phyloP scores from a whole-genome alignment of 2,113 vertebrate species.

The Nothobranchius furzeri region DNA sequence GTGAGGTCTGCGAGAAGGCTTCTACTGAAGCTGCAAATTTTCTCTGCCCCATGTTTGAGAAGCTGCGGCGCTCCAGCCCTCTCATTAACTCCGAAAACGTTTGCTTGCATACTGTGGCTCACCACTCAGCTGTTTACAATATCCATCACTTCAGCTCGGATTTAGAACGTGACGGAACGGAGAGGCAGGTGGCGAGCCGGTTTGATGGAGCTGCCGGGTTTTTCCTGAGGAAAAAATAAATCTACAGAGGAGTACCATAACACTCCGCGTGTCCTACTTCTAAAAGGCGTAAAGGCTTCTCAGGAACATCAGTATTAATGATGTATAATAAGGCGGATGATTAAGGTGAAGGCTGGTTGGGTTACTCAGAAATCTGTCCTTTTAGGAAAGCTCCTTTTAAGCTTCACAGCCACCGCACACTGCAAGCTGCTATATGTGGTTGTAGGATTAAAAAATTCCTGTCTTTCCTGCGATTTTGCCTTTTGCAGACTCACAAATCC shows the following conservation, averaged over 20 bases:
- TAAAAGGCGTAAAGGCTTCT: conserved; percentile 57
- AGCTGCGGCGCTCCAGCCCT: conserved; percentile 37
- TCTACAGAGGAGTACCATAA: conserved; percentile 46
- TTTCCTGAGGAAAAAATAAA: conserved; percentile 35
- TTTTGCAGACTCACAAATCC: conserved; percentile 37
- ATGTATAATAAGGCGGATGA: conserved; percentile 62
- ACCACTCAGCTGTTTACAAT: conserved; percentile 68
- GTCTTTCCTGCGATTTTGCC: conserved; percentile 37
- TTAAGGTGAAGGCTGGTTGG: conserved; percentile 58
- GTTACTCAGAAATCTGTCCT: conserved; percentile 56
- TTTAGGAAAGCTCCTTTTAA: conserved; percentile 57
- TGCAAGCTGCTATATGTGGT: conserved; percentile 64
- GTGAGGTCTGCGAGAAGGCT: conserved; percentile 53
- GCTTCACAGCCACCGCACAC: conserved; percentile 26
- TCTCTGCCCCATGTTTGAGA: conserved; percentile 60
- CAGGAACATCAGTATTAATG: conserved; percentile 67
- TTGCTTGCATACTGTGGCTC: conserved; percentile 62
- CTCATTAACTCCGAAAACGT: conserved; percentile 67
- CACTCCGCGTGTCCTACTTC: conserved; percentile 43
- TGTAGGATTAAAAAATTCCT: conserved; percentile 56
- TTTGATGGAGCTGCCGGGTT: conserved; percentile 63
- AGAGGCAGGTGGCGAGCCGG: conserved; percentile 65
- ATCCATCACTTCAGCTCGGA: conserved; percentile 50
- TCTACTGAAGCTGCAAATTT: conserved; percentile 40
- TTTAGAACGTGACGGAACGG: conserved; percentile 65